Evolutionary conservation across 2,888 invertebrate genomes (phyloP).

Genomic region (Incurvaria masculella): DNA sequence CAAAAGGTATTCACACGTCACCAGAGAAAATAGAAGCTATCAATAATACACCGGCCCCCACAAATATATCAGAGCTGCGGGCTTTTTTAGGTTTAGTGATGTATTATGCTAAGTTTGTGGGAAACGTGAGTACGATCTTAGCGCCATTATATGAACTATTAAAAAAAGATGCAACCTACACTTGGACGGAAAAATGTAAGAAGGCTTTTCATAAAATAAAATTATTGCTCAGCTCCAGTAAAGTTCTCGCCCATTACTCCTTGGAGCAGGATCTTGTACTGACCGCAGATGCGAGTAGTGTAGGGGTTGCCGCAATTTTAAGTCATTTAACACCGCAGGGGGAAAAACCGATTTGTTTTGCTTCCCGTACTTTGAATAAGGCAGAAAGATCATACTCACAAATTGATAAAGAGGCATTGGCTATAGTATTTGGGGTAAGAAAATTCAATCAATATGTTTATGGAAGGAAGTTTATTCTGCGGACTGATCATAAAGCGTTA

Average conservation of each 20-base stretch:
- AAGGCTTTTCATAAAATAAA: conserved; percentile 9
- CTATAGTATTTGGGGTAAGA: conserved; percentile 9
- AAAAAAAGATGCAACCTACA: conserved; percentile 5
- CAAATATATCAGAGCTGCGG: too few species aligned
- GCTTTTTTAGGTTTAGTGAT: conserved; percentile 16
- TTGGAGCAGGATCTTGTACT: conserved; percentile 9
- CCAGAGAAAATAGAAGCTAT: conserved; percentile 15
- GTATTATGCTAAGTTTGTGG: conserved; percentile 15
- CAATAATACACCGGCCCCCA: conserved; percentile 4
- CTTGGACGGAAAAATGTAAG: conserved; percentile 6
- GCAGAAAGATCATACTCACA: conserved; percentile 6
- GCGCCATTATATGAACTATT: conserved; percentile 10
- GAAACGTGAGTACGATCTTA: conserved; percentile 11
- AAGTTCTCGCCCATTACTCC: conserved; percentile 12
- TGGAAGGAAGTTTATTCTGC: conserved; percentile 8
- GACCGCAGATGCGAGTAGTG: conserved; percentile 12
- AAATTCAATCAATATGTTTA: conserved; percentile 13
- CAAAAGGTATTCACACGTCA: conserved; percentile 11
- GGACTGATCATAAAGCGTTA: too few species aligned
- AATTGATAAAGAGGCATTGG: conserved; percentile 12
- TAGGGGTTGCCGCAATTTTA: conserved; percentile 11
- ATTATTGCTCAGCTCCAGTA: conserved; percentile 2
- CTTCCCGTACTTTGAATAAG: conserved; percentile 5
- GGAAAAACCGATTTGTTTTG: conserved; percentile 10
- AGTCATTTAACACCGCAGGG: background rate